Base-by-base conservation (phyloP, 2,888 invertebrate genomes). In the Amblyteles armatorius region DNA sequence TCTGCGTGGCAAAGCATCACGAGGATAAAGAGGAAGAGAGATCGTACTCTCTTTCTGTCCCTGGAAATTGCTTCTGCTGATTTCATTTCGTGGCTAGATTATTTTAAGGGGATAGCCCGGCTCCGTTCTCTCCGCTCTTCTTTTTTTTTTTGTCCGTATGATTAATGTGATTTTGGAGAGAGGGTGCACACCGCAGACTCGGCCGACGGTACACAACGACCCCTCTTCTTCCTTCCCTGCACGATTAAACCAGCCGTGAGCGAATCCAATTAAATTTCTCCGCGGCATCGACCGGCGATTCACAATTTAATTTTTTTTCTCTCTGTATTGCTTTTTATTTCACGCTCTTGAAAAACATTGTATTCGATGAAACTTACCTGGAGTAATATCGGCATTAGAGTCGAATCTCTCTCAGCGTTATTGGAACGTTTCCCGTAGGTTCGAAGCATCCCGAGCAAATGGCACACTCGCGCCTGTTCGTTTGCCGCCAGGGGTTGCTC, bases 31-130 rank as follows among this genome's bases (percentile, higher is more conserved):
- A 85, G 83, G 87, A 88, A 88, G 88, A 89, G 88, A 90, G 89
- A 88, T 87, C 88, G 85, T 84, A 83, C 83, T 72, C 88, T 88
- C 88, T 87, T 86, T 86, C 87, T 87, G 88, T 90, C 90, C 88
- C 90, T 92, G 92, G 92, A 93, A 93, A 93, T 93, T 93, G 92
- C 92, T 92, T 92, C 89, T 91, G 91, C 92, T 93, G 92, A 93
- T 93, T 94, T 94, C 92, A 93, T 93, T 94, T 93, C 93, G 87
- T 90, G 90, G 90, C 91, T 91, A 93, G 93, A 93, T 94, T 93
- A 93, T 93, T 94, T 93, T 92, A 93, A 93, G 92, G 91, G 91
- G 90, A 89, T 87, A 89, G 87, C 84, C 78, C 87, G 89, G 87
- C 85, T 79, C 85, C 36, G 68, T 73, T 55, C 77, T 60, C 78